Evolutionary conservation across 2,113 vertebrate genomes (phyloP).

Genomic region (mouse (Mus musculus)): GRCm39 chr4:136747001-136747500

Average conservation of each 20-base stretch:
- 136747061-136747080: background rate
- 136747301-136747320: background rate
- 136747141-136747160: background rate
- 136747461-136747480: background rate
- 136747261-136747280: background rate
- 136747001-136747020: background rate
- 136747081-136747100: background rate
- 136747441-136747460: background rate
- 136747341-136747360: background rate
- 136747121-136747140: background rate
- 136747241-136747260: background rate
- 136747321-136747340: background rate
- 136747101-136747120: background rate
- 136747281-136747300: background rate
- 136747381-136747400: background rate
- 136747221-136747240: background rate
- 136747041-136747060: background rate
- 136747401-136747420: background rate
- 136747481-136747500: background rate
- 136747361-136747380: background rate
- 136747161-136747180: background rate
- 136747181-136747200: background rate
- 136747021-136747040: conserved; percentile 4
- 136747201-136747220: background rate
- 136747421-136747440: background rate